phyloP scores from a whole-genome alignment of 2,888 invertebrate genomes.

The Luperina nickerlii region DNA sequence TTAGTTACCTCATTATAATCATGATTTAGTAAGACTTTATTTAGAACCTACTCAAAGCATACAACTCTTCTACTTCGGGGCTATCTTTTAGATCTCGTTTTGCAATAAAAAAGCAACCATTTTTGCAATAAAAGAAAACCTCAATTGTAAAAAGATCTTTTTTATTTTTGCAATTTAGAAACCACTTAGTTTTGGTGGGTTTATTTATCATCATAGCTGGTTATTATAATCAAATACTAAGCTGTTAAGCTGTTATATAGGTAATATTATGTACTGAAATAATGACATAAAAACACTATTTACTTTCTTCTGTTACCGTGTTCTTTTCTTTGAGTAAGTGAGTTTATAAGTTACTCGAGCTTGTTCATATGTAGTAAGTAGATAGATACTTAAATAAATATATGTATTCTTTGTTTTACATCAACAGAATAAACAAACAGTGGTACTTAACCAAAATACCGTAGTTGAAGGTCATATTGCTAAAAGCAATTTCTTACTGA shows the following conservation, averaged over 20 bases:
- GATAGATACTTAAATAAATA: background rate
- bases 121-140: too few relatives aligned
- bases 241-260: conserved; percentile 1
- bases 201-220: too few relatives aligned
- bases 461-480: background rate
- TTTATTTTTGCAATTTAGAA: too few relatives aligned
- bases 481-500: background rate
- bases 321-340: background rate
- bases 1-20: conserved; percentile 11
- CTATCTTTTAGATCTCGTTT: too few relatives aligned
- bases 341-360: background rate
- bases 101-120: too few relatives aligned
- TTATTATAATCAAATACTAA: background rate
- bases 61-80: too few relatives aligned
- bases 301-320: background rate
- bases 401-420: background rate
- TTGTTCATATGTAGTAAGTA: background rate
- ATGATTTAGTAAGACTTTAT: conserved; percentile 17
- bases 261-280: background rate
- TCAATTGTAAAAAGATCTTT: too few relatives aligned
- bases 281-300: conserved; percentile 1
- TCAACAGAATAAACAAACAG: background rate
- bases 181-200: too few relatives aligned
- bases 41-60: background rate
- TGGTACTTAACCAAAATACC: background rate